Evolutionary conservation across 2,888 invertebrate species (phyloP), one percentile per base, ranked within the genome.

Genomic region (Thelaira solivaga): DNA sequence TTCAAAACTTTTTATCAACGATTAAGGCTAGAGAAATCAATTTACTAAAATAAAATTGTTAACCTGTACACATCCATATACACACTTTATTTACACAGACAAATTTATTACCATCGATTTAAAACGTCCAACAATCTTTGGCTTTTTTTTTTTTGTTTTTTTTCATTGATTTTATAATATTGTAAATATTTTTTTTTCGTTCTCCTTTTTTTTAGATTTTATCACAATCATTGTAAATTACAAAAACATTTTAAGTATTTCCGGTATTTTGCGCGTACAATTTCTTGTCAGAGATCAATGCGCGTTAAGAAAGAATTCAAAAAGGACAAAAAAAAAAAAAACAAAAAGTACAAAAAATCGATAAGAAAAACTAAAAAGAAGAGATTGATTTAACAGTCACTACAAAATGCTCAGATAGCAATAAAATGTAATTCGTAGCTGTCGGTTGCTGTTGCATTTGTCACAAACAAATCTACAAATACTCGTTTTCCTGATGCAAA

Each of bases 221-320:
- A 51, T 64, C 73, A 47, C 72, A 55, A 71, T 65, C 65, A 16
- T 51, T 71, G 69, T 29, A 59, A 74, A 65, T 73, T 73, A 68
- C 53, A 73, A 62, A 78, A 78, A 74, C 64, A 78, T 71, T 65
- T 74, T 65, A 74, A 74, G 53, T 74, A 78, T 74, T 78, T 74
- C 74, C 74, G 65, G 64, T 65, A 74, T 74, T 74, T 78, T 61
- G 71, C 69, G 69, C 69, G 29, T 61, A 29, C 55, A 51, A 29
- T 74, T 24, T 31, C 39, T 64, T 62, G 64, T 36, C 64, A 49
- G 59, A 61, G 69, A 74, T 65, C 69, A 61, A 65, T 55, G 29
- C 20, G 69, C 69, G 69, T 55, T 65, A 73, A 36, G 36, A 68
- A 55, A 65, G 45, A 55, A 47, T 22, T 26, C 11, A 47, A 39